phyloP scores from a whole-genome alignment of 2,888 invertebrate species.

The Scotopteryx bipunctaria region DNA sequence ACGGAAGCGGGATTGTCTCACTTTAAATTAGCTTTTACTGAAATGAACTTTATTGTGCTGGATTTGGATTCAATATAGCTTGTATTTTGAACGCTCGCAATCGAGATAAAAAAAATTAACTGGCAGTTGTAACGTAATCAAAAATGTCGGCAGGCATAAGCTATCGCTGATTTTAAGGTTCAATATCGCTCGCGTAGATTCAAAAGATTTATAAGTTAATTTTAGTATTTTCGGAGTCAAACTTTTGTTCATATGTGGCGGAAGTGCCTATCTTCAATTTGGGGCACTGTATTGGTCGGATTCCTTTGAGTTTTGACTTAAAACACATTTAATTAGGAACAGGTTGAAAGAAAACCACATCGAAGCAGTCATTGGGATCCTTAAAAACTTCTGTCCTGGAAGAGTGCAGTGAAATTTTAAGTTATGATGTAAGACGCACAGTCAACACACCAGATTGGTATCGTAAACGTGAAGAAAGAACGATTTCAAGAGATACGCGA shows the following conservation, averaged over 20 bases:
- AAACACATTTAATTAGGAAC: constrained; percentile 34
- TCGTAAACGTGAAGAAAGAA: neutral
- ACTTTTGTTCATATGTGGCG: neutral
- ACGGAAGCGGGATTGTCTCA: constrained; percentile 23
- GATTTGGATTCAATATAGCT: neutral
- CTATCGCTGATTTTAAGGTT: neutral
- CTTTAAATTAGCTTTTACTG: constrained; percentile 2
- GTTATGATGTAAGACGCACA: neutral
- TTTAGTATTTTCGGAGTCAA: neutral
- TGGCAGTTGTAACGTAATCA: too few species aligned
- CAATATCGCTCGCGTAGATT: neutral
- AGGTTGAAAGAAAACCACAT: constrained; percentile 2
- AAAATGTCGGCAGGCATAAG: neutral
- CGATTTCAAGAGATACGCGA: neutral
- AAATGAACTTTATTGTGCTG: constrained; percentile 5
- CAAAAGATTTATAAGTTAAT: neutral
- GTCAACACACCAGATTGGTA: too few species aligned
- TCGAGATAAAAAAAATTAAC: too few species aligned
- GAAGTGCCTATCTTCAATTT: constrained; percentile 33
- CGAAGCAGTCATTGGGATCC: neutral
- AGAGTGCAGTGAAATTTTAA: too few species aligned
- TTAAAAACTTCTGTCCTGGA: too few species aligned
- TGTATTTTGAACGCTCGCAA: neutral
- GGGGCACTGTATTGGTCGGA: constrained; percentile 41
- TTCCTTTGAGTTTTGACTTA: constrained; percentile 44